Base-by-base conservation (phyloP, 2,113 vertebrate species). In the Pungitius pungitius region DNA sequence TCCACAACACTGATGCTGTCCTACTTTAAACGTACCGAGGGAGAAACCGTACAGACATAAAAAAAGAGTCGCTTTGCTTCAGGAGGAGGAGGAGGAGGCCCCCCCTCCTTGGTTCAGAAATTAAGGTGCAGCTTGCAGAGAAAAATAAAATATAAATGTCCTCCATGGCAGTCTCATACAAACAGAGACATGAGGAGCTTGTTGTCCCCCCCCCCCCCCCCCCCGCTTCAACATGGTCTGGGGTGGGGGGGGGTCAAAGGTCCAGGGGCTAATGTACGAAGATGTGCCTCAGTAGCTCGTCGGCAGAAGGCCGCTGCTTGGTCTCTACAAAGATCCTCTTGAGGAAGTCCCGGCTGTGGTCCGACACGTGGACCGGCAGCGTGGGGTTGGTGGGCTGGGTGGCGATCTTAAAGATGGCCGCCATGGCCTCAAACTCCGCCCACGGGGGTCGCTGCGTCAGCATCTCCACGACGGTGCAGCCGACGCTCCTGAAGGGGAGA, bases 371-470 rank as follows among this genome's bases (percentile, higher is more conserved):
- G 67, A 93, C 93, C 26, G 98, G 98, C 47, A 99, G 93, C 85
- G 96, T 95, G 6, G 98, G 98, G 89, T 97, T 99, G 63, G 98
- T 99, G 80, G 97, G 96, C 92, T 99, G 97, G 20, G 97, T 99
- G 90, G 98, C 98, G 3, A 99, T 99, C 92, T 99, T 99, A 91
- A 99, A 99, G 92, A 99, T 99, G 93, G 98, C 98, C 49, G 98
- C 98, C 98, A 99, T 99, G 54, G 98, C 98, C 93, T 99, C 97
- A 0, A 95, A 99, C 90, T 99, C 98, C 0, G 98, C 97, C 98
- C 98, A 99, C 0, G 98, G 97, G 2, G 98, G 98, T 74, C 97
- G 96, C 88, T 99, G 96, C 0, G 97, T 99, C 70, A 99, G 92
- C 98, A 99, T 99, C 93, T 99, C 98, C 85, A 99, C 97, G 17